Conservation (phyloP, 2,888 invertebrate species). For the Branchinecta sandiegonensis region DNA sequence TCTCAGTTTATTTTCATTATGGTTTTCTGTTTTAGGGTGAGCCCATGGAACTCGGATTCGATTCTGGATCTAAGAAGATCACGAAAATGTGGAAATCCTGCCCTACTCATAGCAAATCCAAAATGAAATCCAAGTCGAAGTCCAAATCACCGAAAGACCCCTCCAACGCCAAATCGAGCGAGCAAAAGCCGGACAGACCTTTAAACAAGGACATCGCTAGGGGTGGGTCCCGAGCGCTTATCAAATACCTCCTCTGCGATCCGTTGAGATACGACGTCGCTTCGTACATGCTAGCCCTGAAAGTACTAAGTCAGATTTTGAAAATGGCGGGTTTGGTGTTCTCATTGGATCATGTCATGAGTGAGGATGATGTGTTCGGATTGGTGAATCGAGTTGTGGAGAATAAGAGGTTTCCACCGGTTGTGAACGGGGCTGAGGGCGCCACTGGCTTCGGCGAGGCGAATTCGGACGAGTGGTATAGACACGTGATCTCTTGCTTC, state of each 20-base stretch:
- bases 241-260: background rate
- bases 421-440: constrained; percentile 12
- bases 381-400: constrained; percentile 5
- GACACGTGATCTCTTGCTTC: background rate
- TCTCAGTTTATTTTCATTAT: too few relatives aligned
- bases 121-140: constrained; percentile 9
- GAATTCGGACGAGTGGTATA: background rate
- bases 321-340: background rate
- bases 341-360: background rate
- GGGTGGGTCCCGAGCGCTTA: background rate
- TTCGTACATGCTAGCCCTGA: constrained; percentile 8
- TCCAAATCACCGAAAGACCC: constrained; percentile 6
- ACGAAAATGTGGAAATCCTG: background rate
- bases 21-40: too few relatives aligned
- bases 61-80: background rate
- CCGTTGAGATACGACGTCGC: constrained; percentile 6
- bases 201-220: background rate
- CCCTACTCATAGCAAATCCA: constrained; percentile 1
- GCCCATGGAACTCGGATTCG: too few relatives aligned
- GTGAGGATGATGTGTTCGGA: constrained; percentile 5
- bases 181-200: background rate
- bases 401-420: background rate
- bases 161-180: background rate
- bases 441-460: background rate
- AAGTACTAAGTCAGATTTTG: background rate